These are phyloP conservation scores for Lottia gigantea DNA, from an alignment of 2,888 invertebrate species.

Conservation along the genomic window DNA sequence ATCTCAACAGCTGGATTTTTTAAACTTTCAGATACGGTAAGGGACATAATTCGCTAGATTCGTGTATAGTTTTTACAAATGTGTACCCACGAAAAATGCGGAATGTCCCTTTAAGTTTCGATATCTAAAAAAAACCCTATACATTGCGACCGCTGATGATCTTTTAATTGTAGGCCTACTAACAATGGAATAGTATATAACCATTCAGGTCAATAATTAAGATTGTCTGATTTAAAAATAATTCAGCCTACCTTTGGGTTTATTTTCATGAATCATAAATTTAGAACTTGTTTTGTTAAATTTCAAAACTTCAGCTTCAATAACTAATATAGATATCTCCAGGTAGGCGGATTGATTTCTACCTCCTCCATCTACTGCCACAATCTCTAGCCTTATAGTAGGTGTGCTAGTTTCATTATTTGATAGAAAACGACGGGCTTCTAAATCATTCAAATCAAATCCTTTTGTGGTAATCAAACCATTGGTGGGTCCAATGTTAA, in stretches of 20 bases:
- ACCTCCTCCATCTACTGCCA: conserved; percentile 16
- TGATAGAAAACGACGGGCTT: conserved; percentile 7
- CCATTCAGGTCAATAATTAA: too few relatives aligned
- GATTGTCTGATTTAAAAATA: background rate
- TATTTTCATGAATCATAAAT: conserved; percentile 32
- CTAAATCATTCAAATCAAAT: conserved; percentile 27
- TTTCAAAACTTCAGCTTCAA: conserved; percentile 4
- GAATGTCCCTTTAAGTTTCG: too few relatives aligned
- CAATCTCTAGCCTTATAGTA: conserved; percentile 11
- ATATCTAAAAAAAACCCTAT: background rate
- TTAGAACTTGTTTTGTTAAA: conserved; percentile 18
- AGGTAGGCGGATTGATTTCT: background rate
- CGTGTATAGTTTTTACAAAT: too few relatives aligned
- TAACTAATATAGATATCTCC: conserved; percentile 10
- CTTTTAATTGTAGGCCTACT: too few relatives aligned
- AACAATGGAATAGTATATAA: too few relatives aligned
- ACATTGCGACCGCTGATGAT: too few relatives aligned
- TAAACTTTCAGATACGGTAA: too few relatives aligned
- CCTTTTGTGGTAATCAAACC: conserved; percentile 26
- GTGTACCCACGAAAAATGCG: too few relatives aligned
- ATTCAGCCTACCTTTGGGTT: conserved; percentile 17
- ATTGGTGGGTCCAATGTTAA: conserved; percentile 21
- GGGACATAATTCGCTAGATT: too few relatives aligned
- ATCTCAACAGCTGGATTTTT: too few relatives aligned
- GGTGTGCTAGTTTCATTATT: conserved; percentile 1